Evolutionary conservation across 2,888 invertebrate species (phyloP).

Genomic region (Volucella zonaria): DNA sequence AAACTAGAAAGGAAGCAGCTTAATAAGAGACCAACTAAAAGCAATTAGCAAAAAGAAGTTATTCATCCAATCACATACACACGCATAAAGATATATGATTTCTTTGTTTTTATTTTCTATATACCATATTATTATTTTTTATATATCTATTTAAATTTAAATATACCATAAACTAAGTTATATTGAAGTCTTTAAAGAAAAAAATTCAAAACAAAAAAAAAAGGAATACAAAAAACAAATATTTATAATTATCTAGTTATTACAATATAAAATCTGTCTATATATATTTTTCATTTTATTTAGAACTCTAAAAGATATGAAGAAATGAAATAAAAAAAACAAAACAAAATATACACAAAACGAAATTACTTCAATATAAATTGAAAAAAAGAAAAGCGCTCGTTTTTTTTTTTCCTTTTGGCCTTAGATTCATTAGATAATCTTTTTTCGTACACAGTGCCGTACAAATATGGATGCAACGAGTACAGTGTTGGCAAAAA

Average conservation of each 20-base stretch:
- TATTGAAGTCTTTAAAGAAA: slow-evolving; percentile 57
- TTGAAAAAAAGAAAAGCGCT: background rate
- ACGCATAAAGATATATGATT: slow-evolving; percentile 15
- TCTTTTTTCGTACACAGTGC: too few species aligned
- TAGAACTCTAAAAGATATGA: slow-evolving; percentile 50
- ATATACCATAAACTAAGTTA: slow-evolving; percentile 27
- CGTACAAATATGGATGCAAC: too few species aligned
- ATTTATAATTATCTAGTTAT: slow-evolving; percentile 68
- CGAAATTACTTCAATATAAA: slow-evolving; percentile 31
- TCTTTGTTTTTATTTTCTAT: slow-evolving; percentile 48
- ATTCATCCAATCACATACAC: slow-evolving; percentile 56
- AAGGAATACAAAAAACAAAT: background rate
- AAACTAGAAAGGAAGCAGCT: slow-evolving; percentile 10
- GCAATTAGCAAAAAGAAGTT: background rate
- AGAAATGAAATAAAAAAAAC: slow-evolving; percentile 55
- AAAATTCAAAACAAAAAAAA: background rate
- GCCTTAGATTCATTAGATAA: too few species aligned
- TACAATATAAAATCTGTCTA: slow-evolving; percentile 46
- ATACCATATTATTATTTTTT: slow-evolving; percentile 46
- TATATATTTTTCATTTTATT: slow-evolving; percentile 61
- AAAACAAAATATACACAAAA: slow-evolving; percentile 12
- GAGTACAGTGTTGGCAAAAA: too few species aligned
- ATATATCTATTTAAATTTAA: slow-evolving; percentile 32
- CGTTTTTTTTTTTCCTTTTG: background rate
- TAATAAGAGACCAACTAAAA: slow-evolving; percentile 5